phyloP scores from a whole-genome alignment of 2,888 invertebrate genomes.

The Oxystoma pomonae region DNA sequence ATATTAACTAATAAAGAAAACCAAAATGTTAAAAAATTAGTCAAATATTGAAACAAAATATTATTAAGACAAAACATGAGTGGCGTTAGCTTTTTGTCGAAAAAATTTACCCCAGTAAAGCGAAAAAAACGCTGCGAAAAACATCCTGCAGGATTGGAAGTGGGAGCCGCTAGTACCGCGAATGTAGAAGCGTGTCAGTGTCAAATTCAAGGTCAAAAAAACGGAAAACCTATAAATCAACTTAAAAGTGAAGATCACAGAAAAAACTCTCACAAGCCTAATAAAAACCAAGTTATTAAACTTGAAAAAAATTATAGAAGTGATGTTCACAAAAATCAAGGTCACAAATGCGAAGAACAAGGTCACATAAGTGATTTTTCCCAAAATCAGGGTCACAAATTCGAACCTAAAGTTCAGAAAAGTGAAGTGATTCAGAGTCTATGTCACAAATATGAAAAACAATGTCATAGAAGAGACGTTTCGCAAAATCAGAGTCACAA shows the following conservation, averaged over 20 bases:
- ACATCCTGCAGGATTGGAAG: conserved; percentile 49
- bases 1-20: too few species aligned
- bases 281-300: too few species aligned
- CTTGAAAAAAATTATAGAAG: too few species aligned
- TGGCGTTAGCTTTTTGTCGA: not conserved
- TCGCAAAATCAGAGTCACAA: not conserved
- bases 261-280: too few species aligned
- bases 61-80: too few species aligned
- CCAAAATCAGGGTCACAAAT: conserved; percentile 7
- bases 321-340: not conserved
- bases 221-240: too few species aligned
- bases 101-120: not conserved
- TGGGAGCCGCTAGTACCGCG: conserved; percentile 15
- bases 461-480: conserved; percentile 25
- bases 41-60: too few species aligned
- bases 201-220: not conserved
- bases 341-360: not conserved
- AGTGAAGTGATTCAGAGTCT: too few species aligned
- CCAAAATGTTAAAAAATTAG: too few species aligned
- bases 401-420: conserved; percentile 34
- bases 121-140: conserved; percentile 61
- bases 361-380: too few species aligned
- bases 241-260: too few species aligned
- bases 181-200: not conserved
- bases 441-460: too few species aligned